Conservation (phyloP, 2,888 invertebrate genomes). For the Hyles lineata region DNA sequence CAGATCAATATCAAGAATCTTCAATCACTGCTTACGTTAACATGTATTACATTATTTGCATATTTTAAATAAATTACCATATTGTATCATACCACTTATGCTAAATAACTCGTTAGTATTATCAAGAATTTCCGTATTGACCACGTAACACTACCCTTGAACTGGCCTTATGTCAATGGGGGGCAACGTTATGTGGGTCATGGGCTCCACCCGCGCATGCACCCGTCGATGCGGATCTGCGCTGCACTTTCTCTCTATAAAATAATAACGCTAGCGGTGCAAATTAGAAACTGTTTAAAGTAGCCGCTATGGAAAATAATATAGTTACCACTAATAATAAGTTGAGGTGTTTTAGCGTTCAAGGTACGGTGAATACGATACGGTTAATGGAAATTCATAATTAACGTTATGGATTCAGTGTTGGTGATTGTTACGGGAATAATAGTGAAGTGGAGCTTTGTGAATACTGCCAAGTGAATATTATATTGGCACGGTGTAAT, state of each 20-base stretch:
- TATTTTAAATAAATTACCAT: constrained; percentile 2
- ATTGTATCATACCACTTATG: not conserved
- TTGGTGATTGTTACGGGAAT: constrained; percentile 3
- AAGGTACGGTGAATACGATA: constrained; percentile 11
- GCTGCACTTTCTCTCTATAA: constrained; percentile 67
- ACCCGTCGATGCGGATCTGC: not conserved
- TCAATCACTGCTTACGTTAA: not conserved
- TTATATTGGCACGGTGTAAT: too few relatives aligned
- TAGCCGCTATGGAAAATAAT: constrained; percentile 48
- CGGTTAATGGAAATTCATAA: constrained; percentile 15
- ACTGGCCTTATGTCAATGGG: constrained; percentile 1
- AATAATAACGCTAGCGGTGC: constrained; percentile 66
- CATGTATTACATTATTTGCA: not conserved
- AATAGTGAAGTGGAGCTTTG: not conserved
- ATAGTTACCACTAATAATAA: constrained; percentile 35
- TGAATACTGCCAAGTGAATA: not conserved
- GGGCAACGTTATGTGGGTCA: not conserved
- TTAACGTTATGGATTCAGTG: constrained; percentile 14
- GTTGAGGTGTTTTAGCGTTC: constrained; percentile 30
- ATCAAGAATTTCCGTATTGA: not conserved
- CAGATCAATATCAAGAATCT: not conserved
- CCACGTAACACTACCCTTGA: not conserved
- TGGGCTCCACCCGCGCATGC: not conserved
- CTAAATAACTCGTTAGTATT: not conserved
- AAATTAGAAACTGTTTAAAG: constrained; percentile 65